Base-by-base conservation (phyloP, 1,140 invertebrate genomes). In the Drosophila repletoides region DNA sequence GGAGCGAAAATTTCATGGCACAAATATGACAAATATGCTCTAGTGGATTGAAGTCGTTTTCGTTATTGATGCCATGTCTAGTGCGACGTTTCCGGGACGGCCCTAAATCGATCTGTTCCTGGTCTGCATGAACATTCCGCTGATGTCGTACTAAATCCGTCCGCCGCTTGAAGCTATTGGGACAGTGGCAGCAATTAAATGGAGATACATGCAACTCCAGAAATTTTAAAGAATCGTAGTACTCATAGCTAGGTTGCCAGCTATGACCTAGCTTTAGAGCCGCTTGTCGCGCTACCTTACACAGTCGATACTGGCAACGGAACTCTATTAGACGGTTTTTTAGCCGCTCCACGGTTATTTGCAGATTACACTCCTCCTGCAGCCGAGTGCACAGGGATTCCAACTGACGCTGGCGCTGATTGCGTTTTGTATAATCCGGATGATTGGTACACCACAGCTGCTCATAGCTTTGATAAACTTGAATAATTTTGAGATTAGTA, bases 1-100 rank as follows among this genome's bases (percentile, higher is more conserved):
- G 71, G 10, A 76, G 33, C 14, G 73, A 76, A 64, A 89, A 89
- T 19, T 86, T 87, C 14, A 76, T 64, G 1, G 80, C 88, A 12
- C 88, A 89, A 9, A 89, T 89, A 26, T 89, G 83, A 4, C 88
- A 89, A 1, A 89, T 74, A 12, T 84, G 72, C 33, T 83, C 67
- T 9, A 77, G 51, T 0, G 48, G 22, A 64, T 63, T 64, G n/a
- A n/a, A n/a, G n/a, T n/a, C n/a, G n/a, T n/a, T n/a, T n/a, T n/a
- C n/a, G n/a, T n/a, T n/a, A n/a, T n/a, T n/a, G n/a, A n/a, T n/a
- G n/a, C n/a, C n/a, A n/a, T n/a, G n/a, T n/a, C n/a, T n/a, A n/a
- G n/a, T n/a, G n/a, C n/a, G n/a, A n/a, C n/a, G n/a, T n/a, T n/a
- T n/a, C n/a, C n/a, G n/a, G n/a, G n/a, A n/a, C n/a, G n/a, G n/a